phyloP scores from a whole-genome alignment of 2,113 vertebrate species.

The Calidris pygmaea region DNA sequence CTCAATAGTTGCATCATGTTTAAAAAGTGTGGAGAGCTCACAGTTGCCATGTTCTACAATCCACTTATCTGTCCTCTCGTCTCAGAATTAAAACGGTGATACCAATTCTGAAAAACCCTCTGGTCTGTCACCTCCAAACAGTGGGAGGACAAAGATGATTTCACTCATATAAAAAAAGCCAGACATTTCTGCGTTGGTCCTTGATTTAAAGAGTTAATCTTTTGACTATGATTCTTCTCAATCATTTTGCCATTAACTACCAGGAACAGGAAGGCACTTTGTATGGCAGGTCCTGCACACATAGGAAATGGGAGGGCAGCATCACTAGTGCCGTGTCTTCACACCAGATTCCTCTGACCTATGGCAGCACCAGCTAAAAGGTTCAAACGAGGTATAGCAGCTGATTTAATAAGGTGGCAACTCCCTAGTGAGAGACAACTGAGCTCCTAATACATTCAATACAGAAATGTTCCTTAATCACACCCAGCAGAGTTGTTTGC shows the following conservation, averaged over 20 bases:
- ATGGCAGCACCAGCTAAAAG: neutral
- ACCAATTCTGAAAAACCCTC: neutral
- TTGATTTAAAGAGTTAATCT: neutral
- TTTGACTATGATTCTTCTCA: neutral
- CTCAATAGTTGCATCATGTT: neutral
- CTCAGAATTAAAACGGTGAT: neutral
- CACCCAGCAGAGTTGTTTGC: conserved; percentile 43
- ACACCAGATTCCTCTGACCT: neutral
- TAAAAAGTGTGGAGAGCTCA: neutral
- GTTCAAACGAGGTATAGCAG: neutral
- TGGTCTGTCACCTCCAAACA: neutral
- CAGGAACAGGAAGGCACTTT: neutral
- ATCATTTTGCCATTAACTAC: neutral
- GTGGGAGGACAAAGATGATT: neutral
- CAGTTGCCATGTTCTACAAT: neutral
- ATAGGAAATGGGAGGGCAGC: neutral
- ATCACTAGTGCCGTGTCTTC: neutral
- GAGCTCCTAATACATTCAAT: neutral
- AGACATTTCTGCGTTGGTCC: neutral
- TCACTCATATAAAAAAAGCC: neutral
- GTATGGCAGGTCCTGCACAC: neutral
- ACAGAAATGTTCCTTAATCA: conserved; percentile 44
- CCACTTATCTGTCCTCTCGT: neutral
- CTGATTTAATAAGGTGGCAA: conserved; percentile 50
- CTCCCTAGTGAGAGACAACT: neutral